phyloP scores from a whole-genome alignment of 2,113 vertebrate species.

The Phoxinus phoxinus region DNA sequence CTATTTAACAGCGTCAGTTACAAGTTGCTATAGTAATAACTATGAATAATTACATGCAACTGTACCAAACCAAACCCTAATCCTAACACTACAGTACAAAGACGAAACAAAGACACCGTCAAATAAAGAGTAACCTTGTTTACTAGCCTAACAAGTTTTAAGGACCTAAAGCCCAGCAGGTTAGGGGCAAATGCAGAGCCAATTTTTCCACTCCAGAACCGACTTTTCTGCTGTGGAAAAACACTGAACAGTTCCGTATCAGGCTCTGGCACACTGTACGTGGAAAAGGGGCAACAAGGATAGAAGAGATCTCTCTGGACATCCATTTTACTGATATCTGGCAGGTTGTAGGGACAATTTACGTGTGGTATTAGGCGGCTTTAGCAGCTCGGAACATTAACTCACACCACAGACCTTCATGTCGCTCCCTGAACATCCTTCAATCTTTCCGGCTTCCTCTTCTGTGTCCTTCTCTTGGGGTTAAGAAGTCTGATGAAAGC shows the following conservation, averaged over 20 bases:
- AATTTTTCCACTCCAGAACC: not conserved
- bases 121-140: not conserved
- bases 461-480: slow-evolving; percentile 35
- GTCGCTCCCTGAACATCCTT: slow-evolving; percentile 14
- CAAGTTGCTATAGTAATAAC: too few species aligned
- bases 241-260: not conserved
- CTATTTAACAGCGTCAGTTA: too few species aligned
- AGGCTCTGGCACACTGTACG: not conserved
- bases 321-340: slow-evolving; percentile 12
- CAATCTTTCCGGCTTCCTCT: slow-evolving; percentile 5
- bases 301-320: not conserved
- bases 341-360: not conserved
- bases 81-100: too few species aligned
- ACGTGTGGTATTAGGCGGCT: not conserved
- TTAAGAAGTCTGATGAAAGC: slow-evolving; percentile 52
- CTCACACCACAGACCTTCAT: slow-evolving; percentile 13
- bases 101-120: too few species aligned
- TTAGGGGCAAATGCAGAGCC: not conserved
- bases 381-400: slow-evolving; percentile 21
- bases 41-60: too few species aligned
- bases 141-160: not conserved
- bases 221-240: not conserved
- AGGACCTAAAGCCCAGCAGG: not conserved
- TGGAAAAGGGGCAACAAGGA: not conserved
- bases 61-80: too few species aligned